These are phyloP conservation scores for Phoebastria nigripes DNA, from an alignment of 2,797 vertebrate species.

Conservation along the genomic window DNA sequence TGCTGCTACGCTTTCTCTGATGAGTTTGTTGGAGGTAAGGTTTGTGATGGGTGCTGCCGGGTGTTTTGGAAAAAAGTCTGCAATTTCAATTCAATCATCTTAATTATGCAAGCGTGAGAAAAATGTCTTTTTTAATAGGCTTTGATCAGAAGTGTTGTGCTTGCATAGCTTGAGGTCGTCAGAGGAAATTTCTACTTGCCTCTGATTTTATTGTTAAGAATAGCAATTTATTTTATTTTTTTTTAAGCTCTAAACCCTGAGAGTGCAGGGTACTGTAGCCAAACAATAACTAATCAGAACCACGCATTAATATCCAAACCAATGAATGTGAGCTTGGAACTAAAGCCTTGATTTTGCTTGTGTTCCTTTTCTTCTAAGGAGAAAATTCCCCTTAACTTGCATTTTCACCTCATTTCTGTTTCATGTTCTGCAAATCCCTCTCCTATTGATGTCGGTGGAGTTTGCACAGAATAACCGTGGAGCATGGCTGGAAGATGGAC, in stretches of 20 bases:
- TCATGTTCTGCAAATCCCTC: background rate
- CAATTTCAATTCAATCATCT: background rate
- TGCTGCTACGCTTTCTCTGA: background rate
- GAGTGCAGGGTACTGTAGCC: background rate
- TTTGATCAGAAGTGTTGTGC: background rate
- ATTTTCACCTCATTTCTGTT: background rate
- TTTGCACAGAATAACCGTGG: background rate
- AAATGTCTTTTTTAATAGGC: background rate
- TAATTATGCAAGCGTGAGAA: background rate
- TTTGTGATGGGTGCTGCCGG: accelerated
- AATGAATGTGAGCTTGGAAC: background rate
- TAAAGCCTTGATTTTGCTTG: slow-evolving; percentile 29
- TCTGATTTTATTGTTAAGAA: background rate
- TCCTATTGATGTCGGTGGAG: accelerated
- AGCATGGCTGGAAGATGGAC: background rate
- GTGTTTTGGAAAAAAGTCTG: background rate
- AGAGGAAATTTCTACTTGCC: background rate
- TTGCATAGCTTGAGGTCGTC: background rate
- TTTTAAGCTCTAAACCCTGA: background rate
- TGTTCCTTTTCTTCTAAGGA: background rate
- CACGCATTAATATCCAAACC: background rate
- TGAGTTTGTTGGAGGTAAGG: background rate
- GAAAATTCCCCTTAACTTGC: background rate
- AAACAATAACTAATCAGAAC: slow-evolving; percentile 14
- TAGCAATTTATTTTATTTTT: background rate